These are phyloP conservation scores for Phorcus lineatus DNA, from an alignment of 2,888 invertebrate genomes.

Conservation along the genomic window DNA sequence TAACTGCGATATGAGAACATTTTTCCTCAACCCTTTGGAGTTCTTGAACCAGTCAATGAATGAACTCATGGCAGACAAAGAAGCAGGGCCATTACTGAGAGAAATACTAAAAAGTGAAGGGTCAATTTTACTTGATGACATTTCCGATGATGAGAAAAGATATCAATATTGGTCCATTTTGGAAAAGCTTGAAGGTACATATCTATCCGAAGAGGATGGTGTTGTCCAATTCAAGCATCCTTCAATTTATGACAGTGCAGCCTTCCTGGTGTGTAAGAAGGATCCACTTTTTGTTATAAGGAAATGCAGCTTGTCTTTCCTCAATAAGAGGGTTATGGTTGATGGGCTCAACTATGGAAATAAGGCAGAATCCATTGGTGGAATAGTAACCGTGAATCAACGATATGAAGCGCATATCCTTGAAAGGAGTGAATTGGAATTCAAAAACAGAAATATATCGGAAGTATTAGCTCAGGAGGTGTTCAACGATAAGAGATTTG, in stretches of 20 bases:
- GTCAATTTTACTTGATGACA: background rate
- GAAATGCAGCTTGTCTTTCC: background rate
- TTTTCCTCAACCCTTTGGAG: background rate
- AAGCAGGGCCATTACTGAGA: background rate
- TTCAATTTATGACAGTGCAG: background rate
- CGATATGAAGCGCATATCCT: too few species aligned
- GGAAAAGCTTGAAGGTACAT: background rate
- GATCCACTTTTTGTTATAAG: background rate
- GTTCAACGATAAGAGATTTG: background rate
- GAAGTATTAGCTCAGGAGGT: background rate
- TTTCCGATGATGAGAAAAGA: background rate
- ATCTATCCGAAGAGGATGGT: background rate
- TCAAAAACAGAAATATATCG: background rate
- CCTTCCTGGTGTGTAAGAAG: background rate
- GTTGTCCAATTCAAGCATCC: background rate
- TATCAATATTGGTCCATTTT: background rate
- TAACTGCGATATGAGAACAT: background rate
- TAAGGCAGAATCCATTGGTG: too few species aligned
- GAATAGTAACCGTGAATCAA: too few species aligned
- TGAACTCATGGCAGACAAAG: background rate
- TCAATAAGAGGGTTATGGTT: background rate
- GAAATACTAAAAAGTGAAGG: background rate
- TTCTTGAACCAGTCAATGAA: background rate
- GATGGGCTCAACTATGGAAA: background rate
- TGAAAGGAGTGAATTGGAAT: background rate